phyloP scores from a whole-genome alignment of 2,888 invertebrate species.

The Oligia latruncula region DNA sequence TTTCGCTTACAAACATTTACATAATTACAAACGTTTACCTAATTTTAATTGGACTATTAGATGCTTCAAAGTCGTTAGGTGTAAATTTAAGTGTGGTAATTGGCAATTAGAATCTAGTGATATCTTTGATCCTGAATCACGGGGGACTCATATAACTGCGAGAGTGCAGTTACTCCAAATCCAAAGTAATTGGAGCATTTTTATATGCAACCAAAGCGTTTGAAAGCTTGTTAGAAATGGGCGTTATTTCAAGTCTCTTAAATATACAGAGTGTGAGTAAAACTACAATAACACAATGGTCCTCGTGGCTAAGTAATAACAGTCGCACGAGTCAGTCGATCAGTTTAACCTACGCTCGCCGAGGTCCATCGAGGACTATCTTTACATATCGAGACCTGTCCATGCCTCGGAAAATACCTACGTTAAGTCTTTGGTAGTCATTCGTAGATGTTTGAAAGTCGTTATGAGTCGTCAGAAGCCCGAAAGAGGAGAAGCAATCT shows the following conservation, averaged over 20 bases:
- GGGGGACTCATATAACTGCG: conserved; percentile 4
- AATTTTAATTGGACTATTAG: conserved; percentile 74
- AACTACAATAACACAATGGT: background rate
- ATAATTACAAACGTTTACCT: conserved; percentile 78
- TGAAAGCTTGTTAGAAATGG: too few relatives aligned
- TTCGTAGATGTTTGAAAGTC: background rate
- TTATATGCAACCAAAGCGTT: background rate
- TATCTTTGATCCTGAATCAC: conserved; percentile 39
- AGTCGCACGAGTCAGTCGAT: background rate
- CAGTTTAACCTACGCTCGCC: background rate
- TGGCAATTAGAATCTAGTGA: conserved; percentile 33
- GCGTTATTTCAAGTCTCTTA: background rate
- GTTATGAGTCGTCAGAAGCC: background rate
- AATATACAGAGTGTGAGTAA: background rate
- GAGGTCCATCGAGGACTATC: background rate
- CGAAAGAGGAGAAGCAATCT: background rate
- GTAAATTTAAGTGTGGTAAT: conserved; percentile 27
- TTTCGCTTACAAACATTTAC: conserved; percentile 82
- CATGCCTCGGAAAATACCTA: too few relatives aligned
- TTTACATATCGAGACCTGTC: background rate
- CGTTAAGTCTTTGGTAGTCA: background rate
- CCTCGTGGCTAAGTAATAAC: background rate
- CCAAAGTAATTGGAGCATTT: background rate
- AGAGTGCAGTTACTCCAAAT: conserved; percentile 12
- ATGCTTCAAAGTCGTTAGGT: conserved; percentile 41